Base-by-base conservation (phyloP, 1,140 invertebrate genomes). In the Gryon sp. region DNA sequence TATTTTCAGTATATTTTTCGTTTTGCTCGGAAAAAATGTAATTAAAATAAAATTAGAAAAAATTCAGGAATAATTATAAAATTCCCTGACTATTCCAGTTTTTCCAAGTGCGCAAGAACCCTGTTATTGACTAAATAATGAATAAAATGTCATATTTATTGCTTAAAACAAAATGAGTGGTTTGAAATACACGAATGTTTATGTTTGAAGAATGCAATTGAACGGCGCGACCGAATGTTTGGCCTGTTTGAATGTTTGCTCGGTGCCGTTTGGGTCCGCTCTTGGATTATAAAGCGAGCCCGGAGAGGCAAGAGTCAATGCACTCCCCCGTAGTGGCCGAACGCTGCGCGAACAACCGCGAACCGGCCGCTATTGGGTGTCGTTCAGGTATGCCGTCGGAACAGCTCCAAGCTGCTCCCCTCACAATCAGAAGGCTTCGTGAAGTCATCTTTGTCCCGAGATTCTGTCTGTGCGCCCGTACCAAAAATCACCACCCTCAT, bases 351-450 rank as follows among this genome's bases (percentile, higher is more conserved):
- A 69, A 70, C 36, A 53, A 55, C 32, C 68, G 30, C 68, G 68
- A 72, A 60, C 59, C 59, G 59, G 50, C 50, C 69, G 69, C 69
- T 73, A 73, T 73, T 72, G 48, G 57, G 68, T 72, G 68, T 63
- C 68, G 68, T 62, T 62, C 46, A 62, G 57, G 57, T 62, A 72
- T 72, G 68, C 57, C 48, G 68, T 62, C 38, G 57, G 48, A 62
- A 72, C 55, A 36, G 45, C 66, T 62, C 46, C 11, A 24, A 57
- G 46, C 36, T 12, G 45, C 20, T 69, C 53, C 40, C 48, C 40
- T 55, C 50, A 50, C 65, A 41, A 69, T 60, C 7, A 60, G 26
- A 50, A 45, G 53, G 15, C 45, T 59, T 69, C 38, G 34, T 46
- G 38, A 53, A 46, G 45, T 62, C 68, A 62, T 62, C 41, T 48